A percentile compares a stretch with the other conserved stretches of the same genome.
Conservation (phyloP, 2,888 invertebrate genomes). For the Nezara viridula region DNA sequence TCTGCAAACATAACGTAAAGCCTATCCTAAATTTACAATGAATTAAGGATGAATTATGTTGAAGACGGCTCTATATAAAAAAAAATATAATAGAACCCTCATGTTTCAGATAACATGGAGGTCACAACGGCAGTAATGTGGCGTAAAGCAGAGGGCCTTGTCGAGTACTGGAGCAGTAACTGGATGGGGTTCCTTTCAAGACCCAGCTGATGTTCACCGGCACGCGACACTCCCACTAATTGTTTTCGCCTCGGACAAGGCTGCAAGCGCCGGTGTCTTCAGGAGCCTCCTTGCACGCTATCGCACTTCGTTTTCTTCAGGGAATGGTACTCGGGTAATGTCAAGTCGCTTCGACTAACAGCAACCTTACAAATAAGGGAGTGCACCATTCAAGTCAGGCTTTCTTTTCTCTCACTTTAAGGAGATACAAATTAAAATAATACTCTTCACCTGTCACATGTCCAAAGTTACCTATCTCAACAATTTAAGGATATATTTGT, state of each 20-base stretch:
- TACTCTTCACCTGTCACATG: too few relatives aligned
- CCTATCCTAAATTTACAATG: too few relatives aligned
- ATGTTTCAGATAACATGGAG: not conserved
- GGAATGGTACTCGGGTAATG: not conserved
- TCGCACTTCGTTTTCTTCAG: not conserved
- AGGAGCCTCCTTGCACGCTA: not conserved
- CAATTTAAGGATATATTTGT: too few relatives aligned
- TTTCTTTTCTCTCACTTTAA: too few relatives aligned
- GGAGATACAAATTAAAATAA: too few relatives aligned
- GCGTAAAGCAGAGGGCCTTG: not conserved
- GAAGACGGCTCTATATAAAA: too few relatives aligned
- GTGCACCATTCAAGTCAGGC: too few relatives aligned
- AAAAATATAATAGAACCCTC: not conserved
- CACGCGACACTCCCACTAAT: conserved; percentile 8
- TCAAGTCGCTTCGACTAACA: not conserved
- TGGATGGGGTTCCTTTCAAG: not conserved
- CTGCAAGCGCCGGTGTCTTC: not conserved
- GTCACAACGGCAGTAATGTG: not conserved
- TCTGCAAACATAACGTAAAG: too few relatives aligned
- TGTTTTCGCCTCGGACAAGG: not conserved
- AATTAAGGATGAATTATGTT: too few relatives aligned
- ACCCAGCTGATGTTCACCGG: not conserved
- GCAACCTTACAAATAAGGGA: too few relatives aligned
- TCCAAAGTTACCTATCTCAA: too few relatives aligned
- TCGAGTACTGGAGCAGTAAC: not conserved